These are phyloP conservation scores for Lepidotrigona ventralis DNA, from an alignment of 1,140 invertebrate genomes.

Conservation along the genomic window DNA sequence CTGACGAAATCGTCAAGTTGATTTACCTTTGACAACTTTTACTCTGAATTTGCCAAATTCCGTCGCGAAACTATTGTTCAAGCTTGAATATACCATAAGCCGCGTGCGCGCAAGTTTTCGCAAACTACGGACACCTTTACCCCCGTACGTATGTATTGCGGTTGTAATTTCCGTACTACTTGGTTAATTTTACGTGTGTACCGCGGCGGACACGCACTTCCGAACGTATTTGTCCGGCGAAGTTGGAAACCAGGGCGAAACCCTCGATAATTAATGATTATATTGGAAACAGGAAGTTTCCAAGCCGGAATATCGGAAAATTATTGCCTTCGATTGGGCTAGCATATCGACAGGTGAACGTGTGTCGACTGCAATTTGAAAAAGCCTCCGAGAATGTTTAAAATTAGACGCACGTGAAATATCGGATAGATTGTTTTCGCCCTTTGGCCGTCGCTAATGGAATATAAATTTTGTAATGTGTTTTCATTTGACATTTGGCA, in stretches of 20 bases:
- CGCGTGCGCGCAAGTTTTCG: neutral
- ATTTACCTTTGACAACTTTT: neutral
- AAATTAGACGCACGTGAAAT: neutral
- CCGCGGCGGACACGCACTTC: constrained; percentile 18
- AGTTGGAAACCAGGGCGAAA: constrained; percentile 57
- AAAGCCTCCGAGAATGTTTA: constrained; percentile 18
- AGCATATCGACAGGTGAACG: constrained; percentile 36
- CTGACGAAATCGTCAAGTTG: neutral
- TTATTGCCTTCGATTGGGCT: constrained; percentile 55
- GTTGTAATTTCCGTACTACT: constrained; percentile 50
- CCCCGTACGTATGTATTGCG: constrained; percentile 28
- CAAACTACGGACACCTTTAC: constrained; percentile 16
- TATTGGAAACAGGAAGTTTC: constrained; percentile 64
- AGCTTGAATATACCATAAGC: neutral
- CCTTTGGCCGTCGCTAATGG: too few species aligned
- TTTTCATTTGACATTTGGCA: too few species aligned
- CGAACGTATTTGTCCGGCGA: constrained; percentile 53
- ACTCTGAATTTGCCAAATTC: neutral
- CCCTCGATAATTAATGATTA: constrained; percentile 61
- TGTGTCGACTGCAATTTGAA: constrained; percentile 26
- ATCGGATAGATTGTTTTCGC: constrained; percentile 13
- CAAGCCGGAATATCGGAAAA: constrained; percentile 54
- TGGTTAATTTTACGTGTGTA: constrained; percentile 34
- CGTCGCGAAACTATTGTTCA: neutral
- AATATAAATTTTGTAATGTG: too few species aligned